These are phyloP conservation scores for Bursaphelenchus okinawaensis DNA, from an alignment of 2,888 invertebrate genomes.

Conservation along the genomic window DNA sequence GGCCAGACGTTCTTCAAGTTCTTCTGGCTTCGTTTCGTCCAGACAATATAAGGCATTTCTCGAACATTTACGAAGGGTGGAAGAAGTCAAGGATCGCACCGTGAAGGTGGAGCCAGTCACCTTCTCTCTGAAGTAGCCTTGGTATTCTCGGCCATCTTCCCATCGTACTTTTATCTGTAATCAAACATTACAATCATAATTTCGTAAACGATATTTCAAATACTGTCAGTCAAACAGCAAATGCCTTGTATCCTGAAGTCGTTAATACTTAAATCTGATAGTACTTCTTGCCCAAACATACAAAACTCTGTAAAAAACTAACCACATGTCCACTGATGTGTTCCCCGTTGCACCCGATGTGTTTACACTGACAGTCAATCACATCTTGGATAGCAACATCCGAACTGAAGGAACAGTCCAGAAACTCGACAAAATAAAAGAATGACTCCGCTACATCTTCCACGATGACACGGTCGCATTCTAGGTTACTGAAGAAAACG, in stretches of 20 bases:
- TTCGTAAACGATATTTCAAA: too few relatives aligned
- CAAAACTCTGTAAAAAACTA: not conserved
- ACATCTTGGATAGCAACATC: conserved; percentile 26
- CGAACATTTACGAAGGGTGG: not conserved
- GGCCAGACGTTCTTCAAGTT: conserved; percentile 1
- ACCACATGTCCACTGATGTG: conserved; percentile 31
- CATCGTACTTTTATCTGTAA: conserved; percentile 38
- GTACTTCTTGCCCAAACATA: too few relatives aligned
- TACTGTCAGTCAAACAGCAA: too few relatives aligned
- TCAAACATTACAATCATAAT: not conserved
- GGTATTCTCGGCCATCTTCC: conserved; percentile 35
- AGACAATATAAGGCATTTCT: conserved; percentile 12
- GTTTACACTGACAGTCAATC: conserved; percentile 29
- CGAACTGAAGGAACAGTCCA: conserved; percentile 26
- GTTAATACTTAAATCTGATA: too few relatives aligned
- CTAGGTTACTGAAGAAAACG: not conserved
- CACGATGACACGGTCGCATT: not conserved
- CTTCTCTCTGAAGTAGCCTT: conserved; percentile 37
- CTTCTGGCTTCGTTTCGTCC: conserved; percentile 18
- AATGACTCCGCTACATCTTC: not conserved
- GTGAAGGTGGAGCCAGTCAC: conserved; percentile 14
- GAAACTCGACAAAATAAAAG: conserved; percentile 59
- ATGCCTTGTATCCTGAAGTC: too few relatives aligned
- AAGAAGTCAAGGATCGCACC: not conserved
- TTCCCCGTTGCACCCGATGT: conserved; percentile 22